Evolutionary conservation across 2,888 invertebrate species (phyloP).

Genomic region (Amphipyra berbera): DNA sequence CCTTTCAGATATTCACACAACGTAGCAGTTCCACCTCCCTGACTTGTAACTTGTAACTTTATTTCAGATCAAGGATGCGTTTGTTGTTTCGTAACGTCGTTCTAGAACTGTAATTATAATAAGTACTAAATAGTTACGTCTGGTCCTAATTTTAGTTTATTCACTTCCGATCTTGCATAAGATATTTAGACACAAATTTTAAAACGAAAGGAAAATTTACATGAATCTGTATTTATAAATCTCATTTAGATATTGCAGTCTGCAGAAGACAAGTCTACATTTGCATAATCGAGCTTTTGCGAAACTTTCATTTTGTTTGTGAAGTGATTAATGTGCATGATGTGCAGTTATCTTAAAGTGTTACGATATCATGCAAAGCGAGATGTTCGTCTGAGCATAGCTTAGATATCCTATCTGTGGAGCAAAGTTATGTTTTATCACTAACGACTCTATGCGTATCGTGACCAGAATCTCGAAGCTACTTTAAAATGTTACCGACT

Average conservation of each 20-base stretch:
- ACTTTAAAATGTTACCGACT: no score
- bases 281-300: slow-evolving; percentile 30
- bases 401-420: no score
- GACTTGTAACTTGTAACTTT: slow-evolving; percentile 43
- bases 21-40: slow-evolving; percentile 37
- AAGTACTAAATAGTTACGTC: background rate
- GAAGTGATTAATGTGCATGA: slow-evolving; percentile 24
- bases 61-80: slow-evolving; percentile 47
- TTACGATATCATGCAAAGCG: slow-evolving; percentile 3
- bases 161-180: no score
- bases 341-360: slow-evolving; percentile 22
- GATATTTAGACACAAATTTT: background rate
- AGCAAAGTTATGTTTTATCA: no score
- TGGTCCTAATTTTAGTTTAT: slow-evolving; percentile 4
- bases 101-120: slow-evolving; percentile 14
- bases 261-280: slow-evolving; percentile 9
- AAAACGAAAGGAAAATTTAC: background rate
- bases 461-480: no score
- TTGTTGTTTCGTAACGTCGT: slow-evolving; percentile 35
- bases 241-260: slow-evolving; percentile 7
- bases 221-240: slow-evolving; percentile 4
- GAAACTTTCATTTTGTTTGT: slow-evolving; percentile 16
- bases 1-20: slow-evolving; percentile 69
- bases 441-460: no score
- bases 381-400: background rate